phyloP scores from a whole-genome alignment of 2,797 vertebrate genomes.

The Pseudopleuronectes americanus region DNA sequence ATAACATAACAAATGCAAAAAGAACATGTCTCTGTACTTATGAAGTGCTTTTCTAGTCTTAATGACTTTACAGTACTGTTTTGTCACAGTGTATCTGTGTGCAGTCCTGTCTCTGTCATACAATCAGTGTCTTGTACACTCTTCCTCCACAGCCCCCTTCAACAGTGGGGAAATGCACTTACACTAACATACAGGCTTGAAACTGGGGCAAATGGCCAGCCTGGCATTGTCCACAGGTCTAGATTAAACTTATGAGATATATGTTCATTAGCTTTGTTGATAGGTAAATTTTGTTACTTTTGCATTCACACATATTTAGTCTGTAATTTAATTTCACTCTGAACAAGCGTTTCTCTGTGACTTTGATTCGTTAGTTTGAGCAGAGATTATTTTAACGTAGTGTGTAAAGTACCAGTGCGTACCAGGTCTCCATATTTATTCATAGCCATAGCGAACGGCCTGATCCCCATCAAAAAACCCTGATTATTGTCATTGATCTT shows the following conservation, averaged over 20 bases:
- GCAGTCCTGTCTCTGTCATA: too few species aligned
- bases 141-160: too few species aligned
- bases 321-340: background rate
- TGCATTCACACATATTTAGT: background rate
- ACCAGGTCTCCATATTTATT: constrained; percentile 87
- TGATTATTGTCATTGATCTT: constrained; percentile 80
- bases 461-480: constrained; percentile 70
- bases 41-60: too few species aligned
- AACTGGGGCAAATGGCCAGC: too few species aligned
- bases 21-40: too few species aligned
- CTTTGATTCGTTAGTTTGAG: background rate
- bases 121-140: too few species aligned
- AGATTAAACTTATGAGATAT: background rate
- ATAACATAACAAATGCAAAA: too few species aligned
- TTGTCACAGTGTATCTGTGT: too few species aligned
- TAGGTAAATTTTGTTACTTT: background rate
- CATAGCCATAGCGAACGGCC: constrained; percentile 80
- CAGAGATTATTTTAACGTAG: background rate
- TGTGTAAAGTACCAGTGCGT: constrained; percentile 24
- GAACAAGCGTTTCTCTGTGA: background rate
- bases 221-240: too few species aligned
- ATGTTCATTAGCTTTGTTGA: background rate
- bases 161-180: too few species aligned
- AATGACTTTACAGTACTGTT: too few species aligned
- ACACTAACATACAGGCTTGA: too few species aligned